Evolutionary conservation across 2,888 invertebrate species (phyloP).

Genomic region (Leucozona laternaria): DNA sequence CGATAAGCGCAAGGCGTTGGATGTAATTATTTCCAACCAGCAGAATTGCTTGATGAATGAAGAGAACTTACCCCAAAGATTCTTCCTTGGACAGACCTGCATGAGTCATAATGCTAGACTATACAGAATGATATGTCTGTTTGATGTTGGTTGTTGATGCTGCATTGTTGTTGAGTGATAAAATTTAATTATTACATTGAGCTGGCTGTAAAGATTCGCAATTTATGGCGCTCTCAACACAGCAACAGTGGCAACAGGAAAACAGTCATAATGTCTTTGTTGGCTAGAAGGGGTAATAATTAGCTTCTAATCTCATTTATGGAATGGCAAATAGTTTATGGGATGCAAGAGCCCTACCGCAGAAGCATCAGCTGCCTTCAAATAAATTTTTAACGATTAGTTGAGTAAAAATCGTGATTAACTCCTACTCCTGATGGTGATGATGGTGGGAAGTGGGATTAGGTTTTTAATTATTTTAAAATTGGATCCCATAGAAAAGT

Average conservation of each 20-base stretch:
- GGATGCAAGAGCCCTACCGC: slow-evolving; percentile 24
- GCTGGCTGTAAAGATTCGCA: slow-evolving; percentile 57
- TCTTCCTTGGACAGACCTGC: slow-evolving; percentile 17
- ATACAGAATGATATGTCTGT: background rate
- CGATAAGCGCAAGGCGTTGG: slow-evolving; percentile 67
- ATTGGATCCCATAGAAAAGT: slow-evolving; percentile 28
- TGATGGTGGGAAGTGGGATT: slow-evolving; percentile 5
- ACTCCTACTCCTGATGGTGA: background rate
- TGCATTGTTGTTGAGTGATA: slow-evolving; percentile 38
- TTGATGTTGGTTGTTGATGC: background rate
- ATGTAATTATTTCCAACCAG: slow-evolving; percentile 49
- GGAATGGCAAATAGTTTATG: slow-evolving; percentile 49
- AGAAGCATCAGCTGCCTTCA: background rate
- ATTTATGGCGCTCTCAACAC: slow-evolving; percentile 21
- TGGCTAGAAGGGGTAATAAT: slow-evolving; percentile 52
- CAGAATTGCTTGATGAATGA: slow-evolving; percentile 68
- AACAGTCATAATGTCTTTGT: slow-evolving; percentile 65
- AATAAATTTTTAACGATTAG: slow-evolving; percentile 26
- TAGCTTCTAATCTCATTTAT: slow-evolving; percentile 64
- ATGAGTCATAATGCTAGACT: slow-evolving; percentile 50
- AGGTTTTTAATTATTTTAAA: slow-evolving; percentile 62
- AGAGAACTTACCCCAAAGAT: slow-evolving; percentile 14
- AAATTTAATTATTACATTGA: slow-evolving; percentile 69
- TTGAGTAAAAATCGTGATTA: slow-evolving; percentile 13
- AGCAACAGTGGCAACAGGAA: slow-evolving; percentile 60